Conservation (phyloP, 1,140 invertebrate species). For the Cyclargus thomasi region DNA sequence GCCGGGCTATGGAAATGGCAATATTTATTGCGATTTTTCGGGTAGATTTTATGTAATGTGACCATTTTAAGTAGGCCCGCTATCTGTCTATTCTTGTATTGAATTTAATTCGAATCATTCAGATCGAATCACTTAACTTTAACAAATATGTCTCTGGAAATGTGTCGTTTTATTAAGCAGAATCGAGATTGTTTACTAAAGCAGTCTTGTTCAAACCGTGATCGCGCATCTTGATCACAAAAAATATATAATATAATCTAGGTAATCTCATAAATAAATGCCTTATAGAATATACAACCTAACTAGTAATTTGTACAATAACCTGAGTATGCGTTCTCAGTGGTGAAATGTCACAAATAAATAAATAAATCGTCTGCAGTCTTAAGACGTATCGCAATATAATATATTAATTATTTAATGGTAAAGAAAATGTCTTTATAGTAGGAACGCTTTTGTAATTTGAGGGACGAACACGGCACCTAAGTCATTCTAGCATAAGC, state of each 20-base stretch:
- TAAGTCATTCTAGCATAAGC: no score
- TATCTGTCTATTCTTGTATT: no score
- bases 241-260: slow-evolving; percentile 45
- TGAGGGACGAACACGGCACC: neutral
- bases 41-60: no score
- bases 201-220: slow-evolving; percentile 61
- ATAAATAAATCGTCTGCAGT: slow-evolving; percentile 69
- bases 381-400: slow-evolving; percentile 50
- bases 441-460: slow-evolving; percentile 56
- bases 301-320: slow-evolving; percentile 73
- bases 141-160: neutral
- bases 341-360: slow-evolving; percentile 67
- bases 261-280: slow-evolving; percentile 73
- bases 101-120: no score
- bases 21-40: no score
- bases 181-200: slow-evolving; percentile 49
- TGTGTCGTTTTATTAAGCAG: slow-evolving; percentile 1
- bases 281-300: slow-evolving; percentile 57
- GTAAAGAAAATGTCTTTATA: slow-evolving; percentile 53
- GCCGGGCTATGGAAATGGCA: no score
- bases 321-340: slow-evolving; percentile 47
- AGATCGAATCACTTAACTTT: neutral
- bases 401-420: slow-evolving; percentile 42
- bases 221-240: slow-evolving; percentile 62
- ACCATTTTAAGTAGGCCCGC: no score